These are phyloP conservation scores for Drosophila sucinea DNA, from an alignment of 1,140 invertebrate species.

Conservation along the genomic window DNA sequence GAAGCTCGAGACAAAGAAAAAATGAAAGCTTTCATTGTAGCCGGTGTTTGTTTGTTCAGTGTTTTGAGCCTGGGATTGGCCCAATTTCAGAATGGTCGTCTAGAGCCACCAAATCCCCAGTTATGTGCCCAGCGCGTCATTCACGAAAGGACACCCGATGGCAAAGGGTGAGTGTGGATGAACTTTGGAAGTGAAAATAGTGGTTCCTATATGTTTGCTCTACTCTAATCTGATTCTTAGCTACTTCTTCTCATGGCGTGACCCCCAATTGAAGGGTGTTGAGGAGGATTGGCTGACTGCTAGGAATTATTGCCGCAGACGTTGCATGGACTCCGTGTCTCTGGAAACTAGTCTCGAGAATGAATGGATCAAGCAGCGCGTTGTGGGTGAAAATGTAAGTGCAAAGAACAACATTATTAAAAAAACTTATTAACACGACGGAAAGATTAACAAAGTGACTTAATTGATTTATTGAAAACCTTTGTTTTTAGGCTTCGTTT, in stretches of 20 bases:
- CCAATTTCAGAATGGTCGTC: constrained; percentile 88
- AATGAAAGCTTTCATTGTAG: constrained; percentile 83
- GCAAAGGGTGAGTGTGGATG: constrained; percentile 81
- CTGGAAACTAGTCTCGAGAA: constrained; percentile 92
- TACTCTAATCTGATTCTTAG: constrained; percentile 75
- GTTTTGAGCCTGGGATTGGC: constrained; percentile 84
- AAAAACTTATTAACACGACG: constrained; percentile 2
- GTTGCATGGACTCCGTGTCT: constrained; percentile 94
- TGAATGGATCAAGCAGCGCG: constrained; percentile 90
- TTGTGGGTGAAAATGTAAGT: constrained; percentile 89
- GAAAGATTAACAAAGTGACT: no score
- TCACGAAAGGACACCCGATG: constrained; percentile 86
- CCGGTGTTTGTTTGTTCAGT: constrained; percentile 83
- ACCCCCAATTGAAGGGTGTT: constrained; percentile 87
- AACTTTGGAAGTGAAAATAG: neutral
- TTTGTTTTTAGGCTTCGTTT: no score
- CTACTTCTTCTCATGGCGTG: constrained; percentile 94
- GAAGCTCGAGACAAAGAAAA: constrained; percentile 31
- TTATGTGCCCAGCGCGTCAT: constrained; percentile 88
- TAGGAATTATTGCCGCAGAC: constrained; percentile 91
- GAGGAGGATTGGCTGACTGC: constrained; percentile 92
- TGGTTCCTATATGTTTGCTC: neutral
- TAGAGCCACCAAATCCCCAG: constrained; percentile 89
- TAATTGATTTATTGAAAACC: no score
- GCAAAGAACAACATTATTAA: constrained; percentile 7